Conservation (phyloP, 2,797 vertebrate genomes). For the Melanotaenia nigrans region DNA sequence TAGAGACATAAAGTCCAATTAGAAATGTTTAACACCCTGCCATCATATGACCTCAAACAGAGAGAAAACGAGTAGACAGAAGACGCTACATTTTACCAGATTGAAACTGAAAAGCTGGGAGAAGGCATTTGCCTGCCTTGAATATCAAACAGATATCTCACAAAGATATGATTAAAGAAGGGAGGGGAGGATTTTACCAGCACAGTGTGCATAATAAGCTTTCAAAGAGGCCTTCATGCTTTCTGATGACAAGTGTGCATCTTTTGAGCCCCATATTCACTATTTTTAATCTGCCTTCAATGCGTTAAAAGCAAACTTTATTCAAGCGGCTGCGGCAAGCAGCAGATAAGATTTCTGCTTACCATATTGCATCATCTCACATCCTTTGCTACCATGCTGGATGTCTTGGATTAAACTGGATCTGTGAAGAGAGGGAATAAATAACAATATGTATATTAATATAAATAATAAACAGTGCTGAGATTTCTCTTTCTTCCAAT, state of each 20-base stretch:
- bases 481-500: neutral
- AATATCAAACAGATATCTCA: slow-evolving; percentile 78
- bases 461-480: slow-evolving; percentile 16
- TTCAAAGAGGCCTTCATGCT: slow-evolving; percentile 65
- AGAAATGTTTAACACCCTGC: slow-evolving; percentile 29
- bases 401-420: slow-evolving; percentile 88
- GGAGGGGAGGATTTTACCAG: slow-evolving; percentile 65
- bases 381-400: slow-evolving; percentile 86
- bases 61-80: slow-evolving; percentile 29
- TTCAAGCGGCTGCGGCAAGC: slow-evolving; percentile 8
- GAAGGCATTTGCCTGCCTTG: slow-evolving; percentile 63
- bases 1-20: slow-evolving; percentile 31
- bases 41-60: slow-evolving; percentile 23
- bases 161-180: slow-evolving; percentile 76
- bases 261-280: slow-evolving; percentile 35
- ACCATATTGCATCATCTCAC: slow-evolving; percentile 81
- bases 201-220: slow-evolving; percentile 67
- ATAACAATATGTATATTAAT: slow-evolving; percentile 27
- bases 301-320: slow-evolving; percentile 27
- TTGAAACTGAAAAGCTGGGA: slow-evolving; percentile 56
- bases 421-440: slow-evolving; percentile 73
- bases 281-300: slow-evolving; percentile 63
- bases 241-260: slow-evolving; percentile 64
- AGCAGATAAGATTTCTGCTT: slow-evolving; percentile 39
- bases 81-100: slow-evolving; percentile 60